Evolutionary conservation across 30 jellyfish, hydroid and myxozoan genomes (phyloP).

Genomic region (Haliclystus octoradiatus): DNA sequence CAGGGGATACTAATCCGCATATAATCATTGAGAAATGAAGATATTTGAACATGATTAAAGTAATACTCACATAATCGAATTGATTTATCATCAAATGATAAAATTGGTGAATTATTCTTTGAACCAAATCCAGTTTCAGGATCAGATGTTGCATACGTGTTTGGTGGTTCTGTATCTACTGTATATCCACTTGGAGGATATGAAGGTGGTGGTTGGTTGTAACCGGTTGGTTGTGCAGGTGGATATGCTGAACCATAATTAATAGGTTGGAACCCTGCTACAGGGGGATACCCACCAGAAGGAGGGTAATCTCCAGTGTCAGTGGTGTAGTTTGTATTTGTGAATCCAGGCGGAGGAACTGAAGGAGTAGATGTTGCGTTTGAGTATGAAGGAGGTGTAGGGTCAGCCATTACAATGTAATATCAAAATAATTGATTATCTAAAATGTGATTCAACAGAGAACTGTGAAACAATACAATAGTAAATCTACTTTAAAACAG

Average conservation of each 20-base stretch:
- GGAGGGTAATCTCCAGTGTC: too few relatives aligned
- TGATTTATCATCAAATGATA: constrained; percentile 19
- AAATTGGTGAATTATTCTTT: background rate
- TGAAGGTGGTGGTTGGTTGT: constrained; percentile 5
- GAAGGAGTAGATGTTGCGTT: too few relatives aligned
- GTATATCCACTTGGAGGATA: background rate
- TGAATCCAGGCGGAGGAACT: too few relatives aligned
- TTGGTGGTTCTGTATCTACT: background rate
- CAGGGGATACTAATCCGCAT: too few relatives aligned
- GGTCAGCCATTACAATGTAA: too few relatives aligned
- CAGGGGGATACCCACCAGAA: constrained; percentile 21
- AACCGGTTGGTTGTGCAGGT: background rate
- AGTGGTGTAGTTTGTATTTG: too few relatives aligned
- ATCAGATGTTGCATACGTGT: background rate
- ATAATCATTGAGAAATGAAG: too few relatives aligned
- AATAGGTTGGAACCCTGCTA: background rate
- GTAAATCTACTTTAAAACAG: too few relatives aligned
- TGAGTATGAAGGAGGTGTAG: too few relatives aligned
- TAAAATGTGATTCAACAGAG: too few relatives aligned
- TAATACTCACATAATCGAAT: constrained; percentile 9
- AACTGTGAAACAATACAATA: too few relatives aligned
- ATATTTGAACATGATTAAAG: background rate
- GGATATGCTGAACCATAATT: background rate
- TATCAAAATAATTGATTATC: too few relatives aligned
- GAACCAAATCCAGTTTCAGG: background rate